Conservation (phyloP, 2,888 invertebrate genomes). For the Leistus spinibarbis region DNA sequence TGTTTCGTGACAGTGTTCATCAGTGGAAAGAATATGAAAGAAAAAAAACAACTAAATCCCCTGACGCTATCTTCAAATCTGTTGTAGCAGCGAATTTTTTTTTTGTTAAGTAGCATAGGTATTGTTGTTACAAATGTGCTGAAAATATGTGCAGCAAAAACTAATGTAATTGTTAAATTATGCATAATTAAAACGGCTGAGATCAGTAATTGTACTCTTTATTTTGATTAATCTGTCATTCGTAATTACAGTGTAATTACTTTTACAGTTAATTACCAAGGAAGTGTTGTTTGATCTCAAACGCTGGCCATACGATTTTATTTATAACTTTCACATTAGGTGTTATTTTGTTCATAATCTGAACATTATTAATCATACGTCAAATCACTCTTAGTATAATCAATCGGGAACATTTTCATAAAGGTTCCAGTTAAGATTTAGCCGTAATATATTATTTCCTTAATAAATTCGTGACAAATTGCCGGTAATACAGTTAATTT, state of each 20-base stretch:
- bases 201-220: neutral
- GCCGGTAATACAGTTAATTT: neutral
- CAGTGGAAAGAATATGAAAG: too few relatives aligned
- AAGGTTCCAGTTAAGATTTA: too few relatives aligned
- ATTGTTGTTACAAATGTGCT: neutral
- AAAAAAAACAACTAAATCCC: too few relatives aligned
- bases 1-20: too few relatives aligned
- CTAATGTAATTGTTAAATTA: neutral
- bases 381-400: neutral
- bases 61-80: too few relatives aligned
- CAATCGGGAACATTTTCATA: neutral
- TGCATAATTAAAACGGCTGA: neutral
- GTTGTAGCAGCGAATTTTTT: too few relatives aligned
- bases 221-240: neutral
- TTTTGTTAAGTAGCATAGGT: neutral
- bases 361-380: neutral
- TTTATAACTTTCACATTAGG: neutral
- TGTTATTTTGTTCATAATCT: neutral
- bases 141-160: neutral
- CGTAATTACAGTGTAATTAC: neutral
- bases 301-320: neutral
- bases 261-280: neutral
- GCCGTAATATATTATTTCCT: too few relatives aligned
- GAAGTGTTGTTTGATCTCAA: neutral
- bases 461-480: conserved; percentile 1